Conservation (phyloP, 2,888 invertebrate species). For the Troilus luridus region DNA sequence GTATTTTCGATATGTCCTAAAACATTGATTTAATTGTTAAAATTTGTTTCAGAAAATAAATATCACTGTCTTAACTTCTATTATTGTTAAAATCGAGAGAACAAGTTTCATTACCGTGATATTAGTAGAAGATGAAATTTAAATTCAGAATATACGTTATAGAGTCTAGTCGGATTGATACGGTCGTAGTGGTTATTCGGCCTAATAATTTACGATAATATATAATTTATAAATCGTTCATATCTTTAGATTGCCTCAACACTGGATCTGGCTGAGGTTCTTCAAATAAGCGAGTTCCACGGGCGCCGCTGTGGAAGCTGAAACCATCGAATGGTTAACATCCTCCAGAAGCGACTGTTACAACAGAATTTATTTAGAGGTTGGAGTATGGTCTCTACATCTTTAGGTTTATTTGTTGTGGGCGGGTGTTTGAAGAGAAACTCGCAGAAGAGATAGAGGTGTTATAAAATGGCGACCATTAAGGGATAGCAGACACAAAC, state of each 20-base stretch:
- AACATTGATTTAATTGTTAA: too few species aligned
- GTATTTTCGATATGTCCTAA: too few species aligned
- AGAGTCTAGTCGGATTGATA: too few species aligned
- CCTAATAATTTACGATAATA: neutral
- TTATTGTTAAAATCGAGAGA: too few species aligned
- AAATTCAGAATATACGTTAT: too few species aligned
- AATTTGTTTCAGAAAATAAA: too few species aligned
- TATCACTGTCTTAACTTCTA: too few species aligned
- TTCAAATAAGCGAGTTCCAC: neutral
- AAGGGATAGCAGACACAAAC: conserved; percentile 41
- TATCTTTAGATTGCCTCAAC: neutral
- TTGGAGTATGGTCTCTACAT: neutral
- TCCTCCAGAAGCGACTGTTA: conserved; percentile 14
- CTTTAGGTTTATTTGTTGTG: conserved; percentile 47
- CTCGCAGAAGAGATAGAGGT: conserved; percentile 44
- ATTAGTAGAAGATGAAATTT: too few species aligned
- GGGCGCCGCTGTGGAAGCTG: neutral
- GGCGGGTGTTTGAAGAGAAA: conserved; percentile 20
- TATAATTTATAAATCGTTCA: neutral
- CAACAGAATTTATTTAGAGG: conserved; percentile 13
- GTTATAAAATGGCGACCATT: conserved; percentile 48
- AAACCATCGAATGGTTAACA: neutral
- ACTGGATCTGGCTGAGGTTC: neutral
- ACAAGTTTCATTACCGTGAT: too few species aligned
- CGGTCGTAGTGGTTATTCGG: too few species aligned